phyloP scores from a whole-genome alignment of 2,797 vertebrate species.

The Miichthys miiuy region DNA sequence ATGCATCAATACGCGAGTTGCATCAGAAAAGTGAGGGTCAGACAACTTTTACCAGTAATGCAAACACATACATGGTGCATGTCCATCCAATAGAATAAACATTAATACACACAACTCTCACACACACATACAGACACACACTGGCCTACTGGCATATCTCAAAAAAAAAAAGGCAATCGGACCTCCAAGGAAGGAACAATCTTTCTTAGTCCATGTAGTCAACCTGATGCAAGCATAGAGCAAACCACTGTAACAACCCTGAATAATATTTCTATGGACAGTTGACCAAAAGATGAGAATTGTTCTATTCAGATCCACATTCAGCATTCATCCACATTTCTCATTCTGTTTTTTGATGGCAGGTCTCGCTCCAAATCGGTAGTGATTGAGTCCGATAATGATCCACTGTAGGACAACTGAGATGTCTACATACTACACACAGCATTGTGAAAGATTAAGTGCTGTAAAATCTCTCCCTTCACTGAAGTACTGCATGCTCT shows the following conservation, averaged over 20 bases:
- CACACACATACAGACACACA: neutral
- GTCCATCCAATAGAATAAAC: neutral
- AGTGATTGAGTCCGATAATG: conserved; percentile 24
- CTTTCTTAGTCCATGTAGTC: conserved; percentile 17
- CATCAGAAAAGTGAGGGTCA: conserved; percentile 49
- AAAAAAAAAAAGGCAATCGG: neutral
- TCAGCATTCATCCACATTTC: conserved; percentile 9
- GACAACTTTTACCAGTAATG: conserved; percentile 41
- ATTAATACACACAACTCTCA: conserved; percentile 3
- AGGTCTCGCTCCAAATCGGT: conserved; percentile 16
- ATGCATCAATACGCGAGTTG: conserved; percentile 57
- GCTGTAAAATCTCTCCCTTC: neutral
- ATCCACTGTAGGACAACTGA: conserved; percentile 18
- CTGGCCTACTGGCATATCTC: neutral
- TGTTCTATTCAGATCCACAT: conserved; percentile 18
- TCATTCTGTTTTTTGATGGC: conserved; percentile 16
- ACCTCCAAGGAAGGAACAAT: conserved; percentile 51
- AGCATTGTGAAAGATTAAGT: neutral
- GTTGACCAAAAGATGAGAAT: conserved; percentile 13
- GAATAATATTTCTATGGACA: conserved; percentile 26
- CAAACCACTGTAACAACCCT: conserved; percentile 51
- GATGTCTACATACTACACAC: conserved; percentile 14
- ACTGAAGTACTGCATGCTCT: conserved; percentile 11
- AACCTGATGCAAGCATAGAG: conserved; percentile 66
- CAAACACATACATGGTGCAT: conserved; percentile 24